phyloP scores from a whole-genome alignment of 2,888 invertebrate species.

The Volucella inanis region DNA sequence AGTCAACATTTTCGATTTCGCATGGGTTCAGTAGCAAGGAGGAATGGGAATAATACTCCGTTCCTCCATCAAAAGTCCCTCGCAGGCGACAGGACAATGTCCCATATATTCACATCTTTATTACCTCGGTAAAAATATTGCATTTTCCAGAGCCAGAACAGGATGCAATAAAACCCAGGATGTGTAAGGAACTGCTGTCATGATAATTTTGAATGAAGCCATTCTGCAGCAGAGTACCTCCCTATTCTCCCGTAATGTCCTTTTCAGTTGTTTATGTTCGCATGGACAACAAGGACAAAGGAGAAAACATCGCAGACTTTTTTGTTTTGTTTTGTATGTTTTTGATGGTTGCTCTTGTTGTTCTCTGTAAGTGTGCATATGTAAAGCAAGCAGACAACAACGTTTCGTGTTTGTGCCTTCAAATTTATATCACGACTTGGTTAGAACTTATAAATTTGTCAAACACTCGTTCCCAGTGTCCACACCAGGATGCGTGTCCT shows the following conservation, averaged over 20 bases:
- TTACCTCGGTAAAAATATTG: slow-evolving; percentile 61
- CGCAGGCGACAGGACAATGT: slow-evolving; percentile 53
- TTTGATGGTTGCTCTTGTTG: background rate
- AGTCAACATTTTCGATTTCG: slow-evolving; percentile 35
- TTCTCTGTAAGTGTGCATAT: slow-evolving; percentile 2
- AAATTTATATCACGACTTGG: slow-evolving; percentile 41
- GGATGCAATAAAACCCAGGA: slow-evolving; percentile 70
- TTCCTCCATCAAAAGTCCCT: slow-evolving; percentile 56
- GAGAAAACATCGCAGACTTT: background rate
- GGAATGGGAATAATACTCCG: slow-evolving; percentile 10
- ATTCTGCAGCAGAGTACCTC: slow-evolving; percentile 39
- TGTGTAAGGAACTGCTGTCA: slow-evolving; percentile 67
- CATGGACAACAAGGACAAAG: slow-evolving; percentile 27
- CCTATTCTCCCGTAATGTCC: slow-evolving; percentile 36
- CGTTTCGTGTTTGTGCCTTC: slow-evolving; percentile 40
- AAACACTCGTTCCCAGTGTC: slow-evolving; percentile 11
- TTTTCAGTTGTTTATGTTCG: slow-evolving; percentile 46
- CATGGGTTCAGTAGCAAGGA: background rate
- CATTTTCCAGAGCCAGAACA: slow-evolving; percentile 58
- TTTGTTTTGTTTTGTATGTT: slow-evolving; percentile 3
- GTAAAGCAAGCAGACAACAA: slow-evolving; percentile 24
- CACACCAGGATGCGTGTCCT: slow-evolving; percentile 1
- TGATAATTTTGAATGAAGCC: slow-evolving; percentile 69
- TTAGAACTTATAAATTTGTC: slow-evolving; percentile 45
- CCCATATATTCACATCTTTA: slow-evolving; percentile 65